Conservation (phyloP, 1,140 invertebrate species). For the Triops longicaudatus region DNA sequence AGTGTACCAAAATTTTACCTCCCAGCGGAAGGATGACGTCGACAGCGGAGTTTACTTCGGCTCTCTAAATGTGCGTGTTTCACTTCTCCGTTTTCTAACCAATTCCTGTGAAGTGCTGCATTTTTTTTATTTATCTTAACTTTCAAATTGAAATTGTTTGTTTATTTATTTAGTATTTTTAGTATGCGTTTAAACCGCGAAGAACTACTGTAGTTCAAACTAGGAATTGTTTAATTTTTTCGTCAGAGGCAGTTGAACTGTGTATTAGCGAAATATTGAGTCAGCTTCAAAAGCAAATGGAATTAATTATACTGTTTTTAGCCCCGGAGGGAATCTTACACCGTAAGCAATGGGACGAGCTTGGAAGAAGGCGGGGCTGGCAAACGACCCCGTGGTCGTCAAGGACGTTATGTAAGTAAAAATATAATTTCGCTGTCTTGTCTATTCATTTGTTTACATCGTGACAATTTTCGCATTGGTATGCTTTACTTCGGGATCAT, state of each 20-base stretch:
- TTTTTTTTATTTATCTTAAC: neutral
- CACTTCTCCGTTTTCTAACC: neutral
- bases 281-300: too few species aligned
- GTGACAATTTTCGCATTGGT: too few species aligned
- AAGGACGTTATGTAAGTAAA: neutral
- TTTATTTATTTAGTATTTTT: too few species aligned
- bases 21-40: neutral
- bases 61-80: neutral
- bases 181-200: too few species aligned
- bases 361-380: constrained; percentile 4
- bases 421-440: too few species aligned
- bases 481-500: too few species aligned
- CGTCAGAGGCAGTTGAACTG: too few species aligned
- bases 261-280: too few species aligned
- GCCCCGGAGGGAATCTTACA: neutral
- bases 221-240: too few species aligned
- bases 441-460: too few species aligned
- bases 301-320: neutral
- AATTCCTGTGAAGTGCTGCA: neutral
- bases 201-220: too few species aligned
- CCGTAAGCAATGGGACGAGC: neutral
- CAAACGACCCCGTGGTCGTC: neutral
- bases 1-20: neutral
- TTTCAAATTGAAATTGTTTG: too few species aligned
- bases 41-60: neutral